phyloP scores from a whole-genome alignment of 2,797 vertebrate genomes.

The Tapirus indicus region DNA sequence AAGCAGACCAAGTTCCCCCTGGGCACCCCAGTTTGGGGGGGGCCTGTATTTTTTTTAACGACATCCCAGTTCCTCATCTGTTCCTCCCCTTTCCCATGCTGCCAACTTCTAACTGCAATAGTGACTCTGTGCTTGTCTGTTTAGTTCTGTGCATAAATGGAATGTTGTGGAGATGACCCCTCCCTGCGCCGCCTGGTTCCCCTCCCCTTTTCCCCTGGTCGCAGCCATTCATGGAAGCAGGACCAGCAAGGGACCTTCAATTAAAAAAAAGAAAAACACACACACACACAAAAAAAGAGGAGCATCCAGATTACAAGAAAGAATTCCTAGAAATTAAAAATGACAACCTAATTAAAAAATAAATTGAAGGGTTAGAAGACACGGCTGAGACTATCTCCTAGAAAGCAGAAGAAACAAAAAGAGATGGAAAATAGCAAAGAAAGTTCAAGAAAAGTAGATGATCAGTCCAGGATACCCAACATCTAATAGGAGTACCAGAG shows the following conservation, averaged over 20 bases:
- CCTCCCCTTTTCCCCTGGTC: slow-evolving; percentile 36
- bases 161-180: slow-evolving; percentile 80
- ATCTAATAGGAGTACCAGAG: not conserved
- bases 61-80: not conserved
- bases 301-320: not conserved
- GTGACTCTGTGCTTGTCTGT: slow-evolving; percentile 86
- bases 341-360: not conserved
- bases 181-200: slow-evolving; percentile 48
- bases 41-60: slow-evolving; percentile 78
- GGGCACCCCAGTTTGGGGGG: slow-evolving; percentile 50
- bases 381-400: not conserved
- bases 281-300: no score
- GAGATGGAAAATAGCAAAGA: not conserved
- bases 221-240: slow-evolving; percentile 69
- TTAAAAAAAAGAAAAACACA: slow-evolving; percentile 51
- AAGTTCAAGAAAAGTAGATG: not conserved
- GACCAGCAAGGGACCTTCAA: slow-evolving; percentile 80
- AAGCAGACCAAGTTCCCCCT: slow-evolving; percentile 75
- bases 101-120: slow-evolving; percentile 84
- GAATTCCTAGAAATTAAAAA: not conserved
- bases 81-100: slow-evolving; percentile 69
- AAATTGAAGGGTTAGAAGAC: not conserved
- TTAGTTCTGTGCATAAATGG: slow-evolving; percentile 87
- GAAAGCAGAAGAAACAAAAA: not conserved
- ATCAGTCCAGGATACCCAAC: not conserved